phyloP scores from a whole-genome alignment of 2,888 invertebrate species.

The Marasmarcha lunaedactyla region DNA sequence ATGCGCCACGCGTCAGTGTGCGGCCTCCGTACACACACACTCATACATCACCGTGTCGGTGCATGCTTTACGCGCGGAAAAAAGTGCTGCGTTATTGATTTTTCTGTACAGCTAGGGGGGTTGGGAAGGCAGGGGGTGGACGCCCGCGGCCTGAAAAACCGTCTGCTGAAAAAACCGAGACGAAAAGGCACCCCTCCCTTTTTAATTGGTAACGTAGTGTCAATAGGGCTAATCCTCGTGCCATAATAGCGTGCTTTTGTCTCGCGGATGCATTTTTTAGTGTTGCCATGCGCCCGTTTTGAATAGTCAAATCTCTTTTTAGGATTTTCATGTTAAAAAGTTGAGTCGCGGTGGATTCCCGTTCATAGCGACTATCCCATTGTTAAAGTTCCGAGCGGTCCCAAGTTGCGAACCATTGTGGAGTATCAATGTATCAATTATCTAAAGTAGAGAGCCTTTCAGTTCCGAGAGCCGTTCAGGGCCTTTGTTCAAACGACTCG shows the following conservation, averaged over 20 bases:
- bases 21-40: conserved; percentile 34
- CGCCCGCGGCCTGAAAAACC: conserved; percentile 69
- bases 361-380: too few relatives aligned
- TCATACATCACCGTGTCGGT: conserved; percentile 40
- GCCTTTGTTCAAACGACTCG: too few relatives aligned
- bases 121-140: conserved; percentile 29
- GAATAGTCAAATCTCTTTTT: conserved; percentile 12
- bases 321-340: conserved; percentile 4
- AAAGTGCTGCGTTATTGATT: conserved; percentile 73
- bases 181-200: conserved; percentile 69
- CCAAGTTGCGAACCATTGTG: too few relatives aligned
- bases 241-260: conserved; percentile 64
- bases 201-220: conserved; percentile 71
- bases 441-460: too few relatives aligned
- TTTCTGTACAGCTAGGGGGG: conserved; percentile 62
- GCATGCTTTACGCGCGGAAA: conserved; percentile 72
- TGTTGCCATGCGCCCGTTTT: conserved; percentile 42
- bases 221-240: conserved; percentile 67
- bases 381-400: too few relatives aligned
- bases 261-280: conserved; percentile 62
- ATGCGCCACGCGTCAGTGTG: conserved; percentile 39
- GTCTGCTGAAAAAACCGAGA: conserved; percentile 70
- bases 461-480: too few relatives aligned
- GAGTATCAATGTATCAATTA: too few relatives aligned
- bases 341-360: neutral